Percentiles rank a stretch among this genome's conserved stretches.
phyloP scores from a whole-genome alignment of 2,113 vertebrate species.

The Eleginops maclovinus region DNA sequence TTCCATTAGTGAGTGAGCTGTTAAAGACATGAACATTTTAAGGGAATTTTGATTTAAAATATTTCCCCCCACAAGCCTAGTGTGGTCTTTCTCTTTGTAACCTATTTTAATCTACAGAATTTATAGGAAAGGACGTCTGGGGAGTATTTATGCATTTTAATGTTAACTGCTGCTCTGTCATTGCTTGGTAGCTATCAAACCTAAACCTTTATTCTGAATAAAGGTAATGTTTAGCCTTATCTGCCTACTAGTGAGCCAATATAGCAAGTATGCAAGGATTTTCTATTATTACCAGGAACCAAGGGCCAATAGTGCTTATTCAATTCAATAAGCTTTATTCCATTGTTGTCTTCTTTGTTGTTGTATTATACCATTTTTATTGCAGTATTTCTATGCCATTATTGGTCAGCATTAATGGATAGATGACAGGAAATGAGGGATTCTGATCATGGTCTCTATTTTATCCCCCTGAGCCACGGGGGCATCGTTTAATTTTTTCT shows the following conservation, averaged over 20 bases:
- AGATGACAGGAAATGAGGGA: background rate
- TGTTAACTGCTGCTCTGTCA: background rate
- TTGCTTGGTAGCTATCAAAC: background rate
- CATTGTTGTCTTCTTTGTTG: background rate
- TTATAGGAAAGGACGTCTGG: background rate
- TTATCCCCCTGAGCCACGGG: no score
- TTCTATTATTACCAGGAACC: background rate
- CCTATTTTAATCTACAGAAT: background rate
- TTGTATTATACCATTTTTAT: background rate
- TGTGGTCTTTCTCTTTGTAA: no score
- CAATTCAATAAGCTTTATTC: background rate
- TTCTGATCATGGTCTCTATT: background rate
- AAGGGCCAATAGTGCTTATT: background rate
- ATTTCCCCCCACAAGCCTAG: background rate
- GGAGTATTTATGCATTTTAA: background rate
- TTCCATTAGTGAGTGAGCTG: background rate
- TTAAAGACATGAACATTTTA: background rate
- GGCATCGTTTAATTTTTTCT: background rate
- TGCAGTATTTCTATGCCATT: background rate
- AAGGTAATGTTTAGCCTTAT: background rate
- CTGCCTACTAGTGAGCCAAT: background rate
- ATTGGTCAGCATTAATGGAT: background rate
- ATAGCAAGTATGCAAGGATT: background rate
- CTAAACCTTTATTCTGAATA: background rate
- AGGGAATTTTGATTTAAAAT: conserved; percentile 6